phyloP scores from a whole-genome alignment of 2,888 invertebrate species.

The Pseudeuparius sepicola region DNA sequence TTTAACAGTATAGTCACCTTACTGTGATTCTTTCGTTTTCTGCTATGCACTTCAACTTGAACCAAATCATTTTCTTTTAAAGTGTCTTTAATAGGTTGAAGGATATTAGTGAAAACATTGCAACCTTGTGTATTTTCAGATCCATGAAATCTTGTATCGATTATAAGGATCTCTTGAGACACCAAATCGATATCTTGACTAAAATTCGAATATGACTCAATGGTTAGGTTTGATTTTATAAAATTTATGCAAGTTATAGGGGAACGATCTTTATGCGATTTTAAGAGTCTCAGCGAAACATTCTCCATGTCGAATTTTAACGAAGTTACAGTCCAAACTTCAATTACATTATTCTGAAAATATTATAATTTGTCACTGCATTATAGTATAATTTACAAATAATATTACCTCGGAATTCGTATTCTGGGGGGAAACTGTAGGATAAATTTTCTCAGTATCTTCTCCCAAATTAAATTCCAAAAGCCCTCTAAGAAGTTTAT shows the following conservation, averaged over 20 bases:
- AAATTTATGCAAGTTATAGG: constrained; percentile 83
- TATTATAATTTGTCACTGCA: too few relatives aligned
- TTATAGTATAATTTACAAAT: too few relatives aligned
- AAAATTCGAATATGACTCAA: constrained; percentile 79
- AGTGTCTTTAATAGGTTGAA: constrained; percentile 52
- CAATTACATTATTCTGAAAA: constrained; percentile 31
- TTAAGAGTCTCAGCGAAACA: constrained; percentile 65
- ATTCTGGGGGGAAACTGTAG: constrained; percentile 33
- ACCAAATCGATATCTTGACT: constrained; percentile 88
- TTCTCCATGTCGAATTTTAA: constrained; percentile 76
- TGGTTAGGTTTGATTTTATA: constrained; percentile 75
- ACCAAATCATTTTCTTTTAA: constrained; percentile 29
- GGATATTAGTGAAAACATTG: constrained; percentile 82
- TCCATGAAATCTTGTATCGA: constrained; percentile 49
- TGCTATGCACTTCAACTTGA: constrained; percentile 40
- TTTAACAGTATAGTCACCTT: constrained; percentile 84
- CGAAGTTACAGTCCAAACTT: constrained; percentile 69
- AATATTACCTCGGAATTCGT: constrained; percentile 31
- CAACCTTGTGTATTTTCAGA: constrained; percentile 57
- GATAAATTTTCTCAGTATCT: constrained; percentile 55
- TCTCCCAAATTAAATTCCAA: constrained; percentile 86
- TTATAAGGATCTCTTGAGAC: constrained; percentile 78
- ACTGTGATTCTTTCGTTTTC: constrained; percentile 55
- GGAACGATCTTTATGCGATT: constrained; percentile 44
- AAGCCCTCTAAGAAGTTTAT: constrained; percentile 78